These are phyloP conservation scores for Chanos chanos DNA, from an alignment of 2,797 vertebrate genomes.

Conservation along the genomic window DNA sequence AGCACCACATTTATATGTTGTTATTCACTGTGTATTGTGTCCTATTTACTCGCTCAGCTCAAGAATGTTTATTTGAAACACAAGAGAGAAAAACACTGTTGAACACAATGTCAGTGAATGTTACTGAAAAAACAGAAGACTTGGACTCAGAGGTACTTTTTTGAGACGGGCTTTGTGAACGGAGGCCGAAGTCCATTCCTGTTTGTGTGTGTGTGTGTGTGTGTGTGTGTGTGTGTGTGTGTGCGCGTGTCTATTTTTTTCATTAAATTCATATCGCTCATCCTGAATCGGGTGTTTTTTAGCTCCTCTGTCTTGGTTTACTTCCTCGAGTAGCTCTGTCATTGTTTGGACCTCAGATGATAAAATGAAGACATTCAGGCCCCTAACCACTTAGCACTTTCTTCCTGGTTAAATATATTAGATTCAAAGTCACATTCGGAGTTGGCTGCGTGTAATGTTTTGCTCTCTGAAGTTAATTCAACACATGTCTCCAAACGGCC, in stretches of 20 bases:
- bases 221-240: not conserved
- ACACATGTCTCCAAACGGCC: constrained; percentile 57
- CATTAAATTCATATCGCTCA: not conserved
- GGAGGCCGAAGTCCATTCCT: not conserved
- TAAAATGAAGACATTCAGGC: constrained; percentile 28
- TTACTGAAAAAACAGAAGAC: constrained; percentile 27
- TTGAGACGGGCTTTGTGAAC: not conserved
- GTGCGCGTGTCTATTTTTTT: not conserved
- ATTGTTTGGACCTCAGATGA: constrained; percentile 17
- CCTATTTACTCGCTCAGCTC: constrained; percentile 40
- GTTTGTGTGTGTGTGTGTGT: not conserved
- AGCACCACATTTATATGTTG: constrained; percentile 55
- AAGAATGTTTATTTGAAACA: constrained; percentile 51
- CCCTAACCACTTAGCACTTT: not conserved
- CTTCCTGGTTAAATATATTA: not conserved
- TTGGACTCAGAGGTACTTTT: not conserved
- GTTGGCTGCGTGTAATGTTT: constrained; percentile 48
- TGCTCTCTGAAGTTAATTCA: constrained; percentile 52
- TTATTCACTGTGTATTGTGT: constrained; percentile 23
- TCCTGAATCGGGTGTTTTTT: not conserved
- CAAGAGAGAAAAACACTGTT: constrained; percentile 38
- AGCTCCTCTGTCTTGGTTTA: constrained; percentile 20
- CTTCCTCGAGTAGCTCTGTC: constrained; percentile 20
- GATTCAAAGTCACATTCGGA: constrained; percentile 45
- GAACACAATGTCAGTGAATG: constrained; percentile 4